Evolutionary conservation across 2,888 invertebrate genomes (phyloP).

Genomic region (Campaea margaritaria): DNA sequence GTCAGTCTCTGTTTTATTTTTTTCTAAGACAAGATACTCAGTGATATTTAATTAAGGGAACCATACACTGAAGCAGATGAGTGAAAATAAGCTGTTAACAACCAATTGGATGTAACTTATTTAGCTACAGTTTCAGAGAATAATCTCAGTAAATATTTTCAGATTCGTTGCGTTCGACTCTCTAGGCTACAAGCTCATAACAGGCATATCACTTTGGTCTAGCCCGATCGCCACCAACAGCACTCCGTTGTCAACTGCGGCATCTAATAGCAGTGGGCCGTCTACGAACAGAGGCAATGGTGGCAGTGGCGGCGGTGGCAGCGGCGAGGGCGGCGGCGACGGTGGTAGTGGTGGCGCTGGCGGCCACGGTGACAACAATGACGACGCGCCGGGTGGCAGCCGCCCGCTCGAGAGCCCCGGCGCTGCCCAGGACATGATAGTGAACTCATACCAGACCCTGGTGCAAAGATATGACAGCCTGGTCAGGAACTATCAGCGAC

Average conservation of each 20-base stretch:
- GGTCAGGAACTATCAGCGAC: slow-evolving; percentile 79
- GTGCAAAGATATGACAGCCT: slow-evolving; percentile 81
- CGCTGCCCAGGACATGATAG: slow-evolving; percentile 74
- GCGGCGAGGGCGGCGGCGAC: neutral
- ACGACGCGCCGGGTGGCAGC: slow-evolving; percentile 13
- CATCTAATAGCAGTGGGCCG: slow-evolving; percentile 45
- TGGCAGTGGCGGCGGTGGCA: slow-evolving; percentile 33
- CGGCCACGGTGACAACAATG: slow-evolving; percentile 3
- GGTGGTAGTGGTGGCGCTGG: slow-evolving; percentile 8
- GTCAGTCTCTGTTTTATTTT: no score
- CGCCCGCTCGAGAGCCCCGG: slow-evolving; percentile 60
- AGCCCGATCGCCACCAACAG: slow-evolving; percentile 46
- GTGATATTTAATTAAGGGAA: no score
- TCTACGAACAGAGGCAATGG: slow-evolving; percentile 46
- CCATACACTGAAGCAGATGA: no score
- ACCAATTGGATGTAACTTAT: no score
- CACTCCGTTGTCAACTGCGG: slow-evolving; percentile 58
- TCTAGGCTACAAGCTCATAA: slow-evolving; percentile 92
- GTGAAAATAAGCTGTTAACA: no score
- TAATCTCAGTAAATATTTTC: slow-evolving; percentile 47
- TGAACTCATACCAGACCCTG: slow-evolving; percentile 79
- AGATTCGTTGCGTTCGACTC: slow-evolving; percentile 95
- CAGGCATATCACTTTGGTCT: slow-evolving; percentile 89
- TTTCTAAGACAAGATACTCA: no score
- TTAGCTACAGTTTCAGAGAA: neutral